Conservation (phyloP, 2,888 invertebrate genomes). For the Flexamia atlantica region DNA sequence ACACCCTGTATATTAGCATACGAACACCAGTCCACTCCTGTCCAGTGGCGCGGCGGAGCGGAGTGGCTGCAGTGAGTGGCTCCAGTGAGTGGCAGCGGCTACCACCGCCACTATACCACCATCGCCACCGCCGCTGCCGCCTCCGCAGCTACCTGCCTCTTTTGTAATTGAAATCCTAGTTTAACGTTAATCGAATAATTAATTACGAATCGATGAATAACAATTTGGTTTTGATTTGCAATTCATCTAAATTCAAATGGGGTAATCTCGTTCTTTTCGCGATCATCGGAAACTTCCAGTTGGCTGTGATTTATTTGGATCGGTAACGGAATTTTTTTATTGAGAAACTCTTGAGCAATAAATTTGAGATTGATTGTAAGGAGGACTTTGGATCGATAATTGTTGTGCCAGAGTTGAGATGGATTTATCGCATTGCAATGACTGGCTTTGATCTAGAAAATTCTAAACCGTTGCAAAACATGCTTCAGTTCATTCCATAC, state of each 20-base stretch:
- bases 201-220: slow-evolving; percentile 58
- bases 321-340: no score
- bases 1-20: slow-evolving; percentile 46
- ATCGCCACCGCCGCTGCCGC: slow-evolving; percentile 7
- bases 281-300: neutral
- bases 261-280: neutral
- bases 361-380: no score
- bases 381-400: no score
- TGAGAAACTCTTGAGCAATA: no score
- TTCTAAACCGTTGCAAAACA: no score
- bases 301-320: no score
- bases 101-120: neutral
- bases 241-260: slow-evolving; percentile 42
- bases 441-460: no score
- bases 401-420: no score
- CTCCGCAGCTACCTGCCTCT: slow-evolving; percentile 8
- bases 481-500: no score
- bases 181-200: slow-evolving; percentile 52
- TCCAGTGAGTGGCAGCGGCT: neutral
- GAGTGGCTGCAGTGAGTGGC: neutral
- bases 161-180: slow-evolving; percentile 58
- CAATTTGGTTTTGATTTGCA: slow-evolving; percentile 55
- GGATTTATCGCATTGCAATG: no score
- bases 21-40: slow-evolving; percentile 37
- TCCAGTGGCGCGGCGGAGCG: neutral